phyloP scores from a whole-genome alignment of 2,888 invertebrate species.

The Stenodera caucasica region DNA sequence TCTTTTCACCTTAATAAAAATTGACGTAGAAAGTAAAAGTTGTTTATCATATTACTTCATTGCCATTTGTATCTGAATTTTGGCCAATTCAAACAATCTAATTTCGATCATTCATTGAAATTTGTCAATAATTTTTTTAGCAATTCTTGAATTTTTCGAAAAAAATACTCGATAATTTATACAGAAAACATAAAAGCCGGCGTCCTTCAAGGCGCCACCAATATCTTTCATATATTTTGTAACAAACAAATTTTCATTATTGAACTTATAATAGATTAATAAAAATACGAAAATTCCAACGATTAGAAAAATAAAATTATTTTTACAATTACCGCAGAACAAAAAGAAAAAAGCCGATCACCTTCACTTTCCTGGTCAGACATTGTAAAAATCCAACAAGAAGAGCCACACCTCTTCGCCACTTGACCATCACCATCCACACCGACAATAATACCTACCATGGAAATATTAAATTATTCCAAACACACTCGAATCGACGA shows the following conservation, averaged over 20 bases:
- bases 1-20: slow-evolving; percentile 7
- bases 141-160: not conserved
- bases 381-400: slow-evolving; percentile 23
- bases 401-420: slow-evolving; percentile 19
- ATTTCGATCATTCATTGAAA: not conserved
- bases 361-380: slow-evolving; percentile 38
- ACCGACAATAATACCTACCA: no score
- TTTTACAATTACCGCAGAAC: slow-evolving; percentile 15
- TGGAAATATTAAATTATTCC: not conserved
- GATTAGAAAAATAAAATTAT: not conserved
- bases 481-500: not conserved
- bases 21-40: slow-evolving; percentile 38
- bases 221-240: no score
- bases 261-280: no score
- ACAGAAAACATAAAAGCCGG: not conserved
- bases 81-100: not conserved
- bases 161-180: not conserved
- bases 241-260: no score
- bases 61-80: slow-evolving; percentile 25
- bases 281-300: no score
- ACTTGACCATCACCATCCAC: not conserved
- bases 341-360: slow-evolving; percentile 37
- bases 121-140: not conserved
- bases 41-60: slow-evolving; percentile 36
- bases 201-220: slow-evolving; percentile 6